A percentile compares a stretch with the other conserved stretches of the same genome.
Conservation (phyloP, 2,113 vertebrate species). For the Myotis lucifugus region DNA sequence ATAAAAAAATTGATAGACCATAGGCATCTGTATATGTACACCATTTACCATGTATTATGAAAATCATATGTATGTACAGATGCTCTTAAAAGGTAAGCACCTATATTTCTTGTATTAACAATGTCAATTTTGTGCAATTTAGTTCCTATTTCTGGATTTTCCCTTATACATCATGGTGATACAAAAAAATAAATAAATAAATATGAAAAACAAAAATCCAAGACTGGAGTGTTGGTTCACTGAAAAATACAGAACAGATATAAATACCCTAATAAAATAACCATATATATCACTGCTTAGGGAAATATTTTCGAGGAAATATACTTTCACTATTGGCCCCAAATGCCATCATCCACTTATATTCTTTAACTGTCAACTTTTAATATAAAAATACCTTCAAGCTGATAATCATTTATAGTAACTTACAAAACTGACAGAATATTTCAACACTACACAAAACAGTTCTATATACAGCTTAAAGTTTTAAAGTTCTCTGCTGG, state of each 20-base stretch:
- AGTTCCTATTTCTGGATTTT: slow-evolving; percentile 55
- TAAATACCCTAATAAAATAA: slow-evolving; percentile 63
- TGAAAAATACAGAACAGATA: slow-evolving; percentile 58
- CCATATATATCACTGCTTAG: neutral
- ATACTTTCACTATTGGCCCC: slow-evolving; percentile 57
- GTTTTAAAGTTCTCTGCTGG: slow-evolving; percentile 65
- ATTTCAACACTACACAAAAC: slow-evolving; percentile 64
- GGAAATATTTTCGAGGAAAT: slow-evolving; percentile 56
- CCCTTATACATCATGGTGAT: slow-evolving; percentile 46
- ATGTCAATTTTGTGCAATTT: slow-evolving; percentile 43
- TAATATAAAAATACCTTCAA: slow-evolving; percentile 76
- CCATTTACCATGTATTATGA: slow-evolving; percentile 42
- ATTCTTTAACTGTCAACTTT: slow-evolving; percentile 63
- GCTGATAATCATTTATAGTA: slow-evolving; percentile 67
- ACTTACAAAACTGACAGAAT: slow-evolving; percentile 74
- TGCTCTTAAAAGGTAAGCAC: slow-evolving; percentile 60
- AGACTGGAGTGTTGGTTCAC: slow-evolving; percentile 32
- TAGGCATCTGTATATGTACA: slow-evolving; percentile 49
- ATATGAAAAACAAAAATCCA: neutral
- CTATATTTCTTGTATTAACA: slow-evolving; percentile 53
- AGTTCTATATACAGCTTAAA: slow-evolving; percentile 68
- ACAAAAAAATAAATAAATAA: neutral
- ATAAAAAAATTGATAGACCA: slow-evolving; percentile 55
- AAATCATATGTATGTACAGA: slow-evolving; percentile 52
- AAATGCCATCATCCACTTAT: slow-evolving; percentile 61